A percentile compares a stretch with the other conserved stretches of the same genome.
Evolutionary conservation across 1,140 invertebrate species (phyloP).

Genomic region (Drosophila willistoni): DNA sequence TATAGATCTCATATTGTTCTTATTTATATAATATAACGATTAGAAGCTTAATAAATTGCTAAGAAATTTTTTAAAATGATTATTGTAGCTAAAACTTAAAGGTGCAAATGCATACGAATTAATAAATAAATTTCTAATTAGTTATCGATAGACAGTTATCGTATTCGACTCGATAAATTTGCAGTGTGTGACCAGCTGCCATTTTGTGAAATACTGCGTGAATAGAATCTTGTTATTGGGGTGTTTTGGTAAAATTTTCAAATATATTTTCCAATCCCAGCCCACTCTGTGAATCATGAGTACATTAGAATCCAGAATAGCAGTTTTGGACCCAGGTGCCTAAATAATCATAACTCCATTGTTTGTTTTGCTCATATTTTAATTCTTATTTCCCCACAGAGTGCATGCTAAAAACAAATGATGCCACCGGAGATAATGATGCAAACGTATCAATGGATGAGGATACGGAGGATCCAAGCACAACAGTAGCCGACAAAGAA

Average conservation of each 20-base stretch:
- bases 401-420: background rate
- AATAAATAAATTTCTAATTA: background rate
- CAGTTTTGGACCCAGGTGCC: background rate
- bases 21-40: background rate
- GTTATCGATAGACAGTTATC: constrained; percentile 19
- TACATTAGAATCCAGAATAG: background rate
- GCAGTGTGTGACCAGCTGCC: background rate
- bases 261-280: background rate
- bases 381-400: background rate
- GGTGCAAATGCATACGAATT: background rate
- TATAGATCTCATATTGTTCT: background rate
- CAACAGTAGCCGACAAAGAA: background rate
- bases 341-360: background rate
- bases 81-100: background rate
- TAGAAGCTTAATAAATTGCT: too few species aligned
- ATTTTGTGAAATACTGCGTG: background rate
- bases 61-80: background rate
- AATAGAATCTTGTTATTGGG: background rate
- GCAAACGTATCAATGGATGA: background rate
- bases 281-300: background rate
- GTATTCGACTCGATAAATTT: constrained; percentile 5
- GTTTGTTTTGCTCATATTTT: background rate
- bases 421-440: background rate
- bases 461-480: background rate
- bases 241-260: constrained; percentile 1